Percentiles rank a stretch among this genome's conserved stretches.
These are phyloP conservation scores for Parnassius apollo DNA, from an alignment of 2,888 invertebrate species.

Conservation along the genomic window DNA sequence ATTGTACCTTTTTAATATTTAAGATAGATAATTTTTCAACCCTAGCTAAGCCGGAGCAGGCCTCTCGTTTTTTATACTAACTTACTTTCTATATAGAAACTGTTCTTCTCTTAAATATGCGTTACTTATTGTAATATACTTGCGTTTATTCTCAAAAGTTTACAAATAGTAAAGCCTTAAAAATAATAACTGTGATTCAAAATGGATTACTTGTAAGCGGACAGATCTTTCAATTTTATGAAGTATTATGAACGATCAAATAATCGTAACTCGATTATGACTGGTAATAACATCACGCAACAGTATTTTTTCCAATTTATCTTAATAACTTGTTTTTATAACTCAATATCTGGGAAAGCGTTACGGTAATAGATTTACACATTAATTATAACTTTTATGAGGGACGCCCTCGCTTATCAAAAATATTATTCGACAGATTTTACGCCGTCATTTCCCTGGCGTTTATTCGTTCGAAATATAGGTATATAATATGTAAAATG, in stretches of 20 bases:
- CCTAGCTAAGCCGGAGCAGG: too few species aligned
- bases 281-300: slow-evolving; percentile 64
- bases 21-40: too few species aligned
- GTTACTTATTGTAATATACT: too few species aligned
- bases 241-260: slow-evolving; percentile 66
- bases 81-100: too few species aligned
- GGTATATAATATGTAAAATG: not conserved
- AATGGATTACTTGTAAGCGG: slow-evolving; percentile 11
- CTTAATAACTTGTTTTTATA: slow-evolving; percentile 74
- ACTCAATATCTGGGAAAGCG: slow-evolving; percentile 63
- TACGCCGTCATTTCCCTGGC: slow-evolving; percentile 19
- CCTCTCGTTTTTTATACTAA: too few species aligned
- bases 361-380: slow-evolving; percentile 67
- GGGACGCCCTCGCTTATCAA: slow-evolving; percentile 44
- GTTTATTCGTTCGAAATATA: slow-evolving; percentile 19
- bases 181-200: not conserved
- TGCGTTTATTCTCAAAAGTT: too few species aligned
- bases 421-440: slow-evolving; percentile 37
- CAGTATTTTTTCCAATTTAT: slow-evolving; percentile 75
- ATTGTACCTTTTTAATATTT: too few species aligned
- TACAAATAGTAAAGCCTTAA: not conserved
- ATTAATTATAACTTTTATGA: slow-evolving; percentile 64
- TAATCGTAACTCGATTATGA: slow-evolving; percentile 74
- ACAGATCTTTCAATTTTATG: slow-evolving; percentile 69
- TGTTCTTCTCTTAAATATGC: too few species aligned